Percentiles rank a stretch among this genome's conserved stretches.
Conservation (phyloP, 2,113 vertebrate genomes). For the Tiliqua scincoides region DNA sequence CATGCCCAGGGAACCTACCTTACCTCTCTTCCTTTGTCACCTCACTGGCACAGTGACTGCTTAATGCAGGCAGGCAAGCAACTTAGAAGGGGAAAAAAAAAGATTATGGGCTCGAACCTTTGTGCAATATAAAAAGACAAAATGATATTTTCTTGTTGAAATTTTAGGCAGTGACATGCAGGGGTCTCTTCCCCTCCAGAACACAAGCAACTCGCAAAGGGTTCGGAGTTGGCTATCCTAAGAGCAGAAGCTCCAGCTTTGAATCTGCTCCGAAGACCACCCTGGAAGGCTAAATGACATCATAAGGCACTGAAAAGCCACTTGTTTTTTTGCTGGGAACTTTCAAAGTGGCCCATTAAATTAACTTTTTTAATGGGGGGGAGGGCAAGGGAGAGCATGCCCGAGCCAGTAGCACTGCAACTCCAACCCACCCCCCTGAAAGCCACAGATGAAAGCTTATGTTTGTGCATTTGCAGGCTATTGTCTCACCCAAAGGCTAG, state of each 20-base stretch:
- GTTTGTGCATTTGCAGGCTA: constrained; percentile 71
- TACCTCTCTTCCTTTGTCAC: too few species aligned
- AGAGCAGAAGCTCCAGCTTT: constrained; percentile 58
- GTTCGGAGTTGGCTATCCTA: constrained; percentile 35
- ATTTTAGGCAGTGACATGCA: neutral
- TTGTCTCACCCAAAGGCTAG: constrained; percentile 70
- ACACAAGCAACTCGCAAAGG: neutral
- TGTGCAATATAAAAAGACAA: too few species aligned
- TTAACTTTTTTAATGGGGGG: constrained; percentile 55
- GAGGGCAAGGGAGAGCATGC: constrained; percentile 46
- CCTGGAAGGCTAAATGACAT: constrained; percentile 68
- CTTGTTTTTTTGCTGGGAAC: constrained; percentile 70
- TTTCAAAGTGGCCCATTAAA: constrained; percentile 73
- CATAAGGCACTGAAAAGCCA: constrained; percentile 67
- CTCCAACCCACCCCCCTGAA: constrained; percentile 19
- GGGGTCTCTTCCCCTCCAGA: constrained; percentile 26
- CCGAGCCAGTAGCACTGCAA: constrained; percentile 66
- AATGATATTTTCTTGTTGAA: neutral
- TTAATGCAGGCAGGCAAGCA: too few species aligned
- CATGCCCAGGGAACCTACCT: neutral
- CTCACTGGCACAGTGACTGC: too few species aligned
- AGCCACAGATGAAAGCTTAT: constrained; percentile 72
- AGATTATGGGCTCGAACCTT: too few species aligned
- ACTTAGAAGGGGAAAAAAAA: too few species aligned
- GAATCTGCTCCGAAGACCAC: constrained; percentile 67